Evolutionary conservation across 2,113 vertebrate species (phyloP).

Genomic region (Brachirus orientalis): DNA sequence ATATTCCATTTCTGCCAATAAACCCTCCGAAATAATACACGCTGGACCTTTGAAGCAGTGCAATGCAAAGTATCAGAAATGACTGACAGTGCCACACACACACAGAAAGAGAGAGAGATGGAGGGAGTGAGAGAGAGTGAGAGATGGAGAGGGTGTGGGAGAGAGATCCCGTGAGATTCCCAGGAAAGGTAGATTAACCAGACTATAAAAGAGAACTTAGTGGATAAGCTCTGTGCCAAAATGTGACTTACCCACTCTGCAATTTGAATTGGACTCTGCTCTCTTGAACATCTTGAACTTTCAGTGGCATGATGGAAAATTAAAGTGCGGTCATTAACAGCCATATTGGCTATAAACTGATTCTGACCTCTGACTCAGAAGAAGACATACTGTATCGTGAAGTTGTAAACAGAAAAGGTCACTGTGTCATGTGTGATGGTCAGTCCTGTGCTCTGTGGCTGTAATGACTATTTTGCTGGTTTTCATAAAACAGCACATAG

Average conservation of each 20-base stretch:
- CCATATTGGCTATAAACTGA: constrained; percentile 36
- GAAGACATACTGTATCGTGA: constrained; percentile 10
- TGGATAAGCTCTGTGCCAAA: constrained; percentile 11
- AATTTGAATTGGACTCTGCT: constrained; percentile 26
- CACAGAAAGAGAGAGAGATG: too few species aligned
- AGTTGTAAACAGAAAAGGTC: constrained; percentile 41
- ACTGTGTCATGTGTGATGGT: constrained; percentile 31
- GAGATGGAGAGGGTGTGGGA: too few species aligned
- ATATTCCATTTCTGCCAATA: too few species aligned
- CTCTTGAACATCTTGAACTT: constrained; percentile 15
- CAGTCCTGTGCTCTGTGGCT: constrained; percentile 14
- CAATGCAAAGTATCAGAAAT: too few species aligned
- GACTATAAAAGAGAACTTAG: neutral
- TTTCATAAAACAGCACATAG: constrained; percentile 46
- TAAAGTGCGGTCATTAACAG: constrained; percentile 23
- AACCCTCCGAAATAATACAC: too few species aligned
- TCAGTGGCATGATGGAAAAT: constrained; percentile 21
- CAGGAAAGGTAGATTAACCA: neutral
- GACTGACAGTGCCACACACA: too few species aligned
- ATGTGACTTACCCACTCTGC: neutral
- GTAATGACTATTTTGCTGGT: constrained; percentile 55
- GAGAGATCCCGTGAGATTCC: neutral
- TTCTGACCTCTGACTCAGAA: constrained; percentile 30
- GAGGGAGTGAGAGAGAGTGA: too few species aligned
- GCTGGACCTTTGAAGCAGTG: too few species aligned